phyloP scores from a whole-genome alignment of 2,797 vertebrate genomes.

The Stomatorhinus walkeri region DNA sequence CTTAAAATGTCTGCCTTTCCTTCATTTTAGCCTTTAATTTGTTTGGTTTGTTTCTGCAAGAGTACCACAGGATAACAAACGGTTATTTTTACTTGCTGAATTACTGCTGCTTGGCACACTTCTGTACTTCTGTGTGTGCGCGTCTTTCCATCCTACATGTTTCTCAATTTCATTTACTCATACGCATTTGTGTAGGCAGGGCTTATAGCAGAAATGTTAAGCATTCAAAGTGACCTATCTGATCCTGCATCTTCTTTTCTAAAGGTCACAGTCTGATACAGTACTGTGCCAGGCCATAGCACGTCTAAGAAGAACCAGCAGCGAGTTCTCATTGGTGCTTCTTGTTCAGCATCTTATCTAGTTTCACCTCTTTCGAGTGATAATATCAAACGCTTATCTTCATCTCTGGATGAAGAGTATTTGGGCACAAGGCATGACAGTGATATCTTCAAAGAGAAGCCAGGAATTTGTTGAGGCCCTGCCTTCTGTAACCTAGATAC shows the following conservation, averaged over 20 bases:
- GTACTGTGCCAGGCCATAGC: neutral
- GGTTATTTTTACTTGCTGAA: neutral
- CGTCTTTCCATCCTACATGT: neutral
- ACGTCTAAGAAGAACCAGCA: neutral
- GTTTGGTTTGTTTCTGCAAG: neutral
- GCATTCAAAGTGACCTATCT: conserved; percentile 6
- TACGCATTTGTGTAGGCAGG: conserved; percentile 28
- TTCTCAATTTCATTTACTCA: conserved; percentile 16
- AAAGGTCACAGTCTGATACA: conserved; percentile 21
- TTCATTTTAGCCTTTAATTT: neutral
- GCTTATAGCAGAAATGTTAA: conserved; percentile 21
- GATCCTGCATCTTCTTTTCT: conserved; percentile 14
- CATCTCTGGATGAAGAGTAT: neutral
- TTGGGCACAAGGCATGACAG: neutral
- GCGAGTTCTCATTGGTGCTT: neutral
- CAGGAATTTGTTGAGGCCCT: neutral
- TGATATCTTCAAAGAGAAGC: conserved; percentile 7
- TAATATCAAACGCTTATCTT: neutral
- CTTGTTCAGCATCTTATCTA: conserved; percentile 3
- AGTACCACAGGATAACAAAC: neutral
- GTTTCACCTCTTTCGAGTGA: conserved; percentile 16
- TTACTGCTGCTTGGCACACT: neutral
- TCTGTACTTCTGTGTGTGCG: neutral
- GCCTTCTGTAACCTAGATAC: neutral
- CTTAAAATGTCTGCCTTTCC: neutral